Percentiles rank a stretch among this genome's conserved stretches.
phyloP scores from a whole-genome alignment of 2,797 vertebrate genomes.

The Thripadectes ignobilis region DNA sequence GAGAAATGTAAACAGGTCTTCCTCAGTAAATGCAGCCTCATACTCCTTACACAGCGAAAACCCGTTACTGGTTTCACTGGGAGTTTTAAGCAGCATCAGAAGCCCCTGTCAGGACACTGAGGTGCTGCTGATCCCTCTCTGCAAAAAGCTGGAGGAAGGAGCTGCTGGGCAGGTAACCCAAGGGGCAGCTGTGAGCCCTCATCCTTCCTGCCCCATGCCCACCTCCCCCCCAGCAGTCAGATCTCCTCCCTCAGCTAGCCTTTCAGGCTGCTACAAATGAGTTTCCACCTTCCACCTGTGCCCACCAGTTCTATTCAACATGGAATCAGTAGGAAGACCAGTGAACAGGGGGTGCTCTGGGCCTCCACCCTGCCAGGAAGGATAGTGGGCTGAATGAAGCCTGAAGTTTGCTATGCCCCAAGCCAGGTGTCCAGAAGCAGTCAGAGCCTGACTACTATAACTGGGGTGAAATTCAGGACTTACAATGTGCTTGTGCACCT shows the following conservation, averaged over 20 bases:
- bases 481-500: accelerated
- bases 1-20: conserved; percentile 33
- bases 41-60: background rate
- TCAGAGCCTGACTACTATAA: background rate
- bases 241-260: background rate
- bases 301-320: background rate
- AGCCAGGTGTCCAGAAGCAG: background rate
- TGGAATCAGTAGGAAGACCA: background rate
- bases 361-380: accelerated
- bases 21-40: background rate
- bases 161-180: background rate
- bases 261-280: accelerated
- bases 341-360: accelerated
- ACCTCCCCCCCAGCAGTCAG: background rate
- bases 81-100: background rate
- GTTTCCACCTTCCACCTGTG: background rate
- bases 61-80: background rate
- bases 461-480: background rate
- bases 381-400: background rate
- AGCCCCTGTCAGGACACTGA: accelerated
- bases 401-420: background rate
- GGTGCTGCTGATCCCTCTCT: background rate
- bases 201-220: background rate
- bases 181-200: background rate
- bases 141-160: background rate